Base-by-base conservation (phyloP, 2,888 invertebrate species). In the Protophormia terraenovae region DNA sequence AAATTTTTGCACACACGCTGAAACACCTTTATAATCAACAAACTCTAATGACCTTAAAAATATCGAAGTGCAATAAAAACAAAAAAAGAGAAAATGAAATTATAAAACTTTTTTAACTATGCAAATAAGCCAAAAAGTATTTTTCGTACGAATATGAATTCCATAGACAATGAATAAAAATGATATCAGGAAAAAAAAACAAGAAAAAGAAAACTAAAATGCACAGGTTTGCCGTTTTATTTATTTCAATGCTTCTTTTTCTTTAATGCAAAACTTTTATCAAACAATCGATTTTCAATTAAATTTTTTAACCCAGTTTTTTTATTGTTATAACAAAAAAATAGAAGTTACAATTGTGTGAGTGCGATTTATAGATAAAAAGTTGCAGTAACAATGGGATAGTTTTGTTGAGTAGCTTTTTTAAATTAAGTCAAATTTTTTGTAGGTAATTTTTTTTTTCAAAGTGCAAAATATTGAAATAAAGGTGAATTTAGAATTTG, bases 261-360 rank as follows among this genome's bases (percentile, higher is more conserved):
- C n/a, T n/a, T n/a, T n/a, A n/a, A n/a, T n/a, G n/a, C 29, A n/a
- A 62, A 80, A 76, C 82, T 82, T 78, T 47, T 82, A 82, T 85
- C 81, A 81, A 62, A 73, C 81, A 77, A 85, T 85, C 85, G 85
- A 85, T 85, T 85, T 82, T 85, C 85, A 85, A 85, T 85, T 85
- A 75, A 77, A 82, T 71, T 81, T 66, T 85, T 82, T 85, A 82
- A 85, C 78, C 85, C 85, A 82, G 75, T 82, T 85, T 76, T 55
- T 47, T n/a, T n/a, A n/a, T n/a, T n/a, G n/a, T n/a, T n/a, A 41
- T 53, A 22, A 22, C 71, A 53, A 19, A 47, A 50, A 62, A 58
- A 12, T 41, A 29, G 5, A 32, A 22, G 12, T 35, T 7, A 24
- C 24, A n/a, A 22, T 32, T 79, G 41, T 16, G n/a, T 14, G 10